phyloP scores from a whole-genome alignment of 2,888 invertebrate species.

The Lochmaea crataegi region DNA sequence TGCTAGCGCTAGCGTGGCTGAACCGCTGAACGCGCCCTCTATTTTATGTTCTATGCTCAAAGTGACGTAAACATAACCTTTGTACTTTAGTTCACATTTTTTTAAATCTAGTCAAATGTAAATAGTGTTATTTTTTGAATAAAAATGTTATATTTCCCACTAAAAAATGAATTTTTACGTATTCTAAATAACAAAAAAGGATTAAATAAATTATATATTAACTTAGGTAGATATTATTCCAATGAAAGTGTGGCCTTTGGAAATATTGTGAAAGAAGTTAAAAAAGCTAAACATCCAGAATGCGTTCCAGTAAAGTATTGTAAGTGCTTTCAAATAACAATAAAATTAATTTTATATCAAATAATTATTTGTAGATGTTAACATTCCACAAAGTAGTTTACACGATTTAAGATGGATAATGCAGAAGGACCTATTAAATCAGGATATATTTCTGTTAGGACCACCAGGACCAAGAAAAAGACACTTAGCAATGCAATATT shows the following conservation, averaged over 20 bases:
- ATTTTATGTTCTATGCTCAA: not conserved
- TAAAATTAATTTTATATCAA: not conserved
- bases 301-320: conserved; percentile 87
- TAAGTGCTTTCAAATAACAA: conserved; percentile 64
- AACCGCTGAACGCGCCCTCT: too few relatives aligned
- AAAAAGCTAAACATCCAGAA: conserved; percentile 75
- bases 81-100: conserved; percentile 2
- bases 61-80: conserved; percentile 21
- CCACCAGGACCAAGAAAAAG: conserved; percentile 87
- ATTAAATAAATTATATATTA: not conserved
- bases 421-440: conserved; percentile 92
- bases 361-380: conserved; percentile 64
- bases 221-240: conserved; percentile 22
- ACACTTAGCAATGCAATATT: conserved; percentile 86
- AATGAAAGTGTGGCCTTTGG: conserved; percentile 73
- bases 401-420: conserved; percentile 94
- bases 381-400: conserved; percentile 77
- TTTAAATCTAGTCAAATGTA: conserved; percentile 17
- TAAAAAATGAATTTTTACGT: conserved; percentile 9
- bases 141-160: conserved; percentile 17
- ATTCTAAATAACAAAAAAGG: not conserved
- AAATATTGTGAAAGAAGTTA: conserved; percentile 76
- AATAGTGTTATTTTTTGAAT: conserved; percentile 1
- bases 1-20: too few relatives aligned
- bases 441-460: conserved; percentile 96